These are phyloP conservation scores for Apis cerana DNA, from an alignment of 1,140 invertebrate species.

Conservation along the genomic window DNA sequence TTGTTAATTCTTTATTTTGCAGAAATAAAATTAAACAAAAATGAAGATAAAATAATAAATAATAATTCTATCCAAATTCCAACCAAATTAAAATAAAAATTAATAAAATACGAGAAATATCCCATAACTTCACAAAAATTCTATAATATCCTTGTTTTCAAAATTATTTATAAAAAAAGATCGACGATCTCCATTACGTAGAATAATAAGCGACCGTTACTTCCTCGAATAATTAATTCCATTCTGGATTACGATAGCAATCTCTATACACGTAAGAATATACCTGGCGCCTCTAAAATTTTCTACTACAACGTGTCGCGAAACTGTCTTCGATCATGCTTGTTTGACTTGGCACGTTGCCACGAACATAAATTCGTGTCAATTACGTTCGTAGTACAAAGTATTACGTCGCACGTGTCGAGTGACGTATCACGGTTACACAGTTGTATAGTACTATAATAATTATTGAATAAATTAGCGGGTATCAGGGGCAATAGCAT, in stretches of 20 bases:
- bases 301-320: background rate
- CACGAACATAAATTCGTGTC: slow-evolving; percentile 43
- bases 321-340: background rate
- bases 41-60: no score
- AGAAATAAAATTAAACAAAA: no score
- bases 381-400: slow-evolving; percentile 44
- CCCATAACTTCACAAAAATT: background rate
- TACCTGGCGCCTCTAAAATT: slow-evolving; percentile 27
- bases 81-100: no score
- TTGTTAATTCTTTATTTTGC: no score
- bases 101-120: no score
- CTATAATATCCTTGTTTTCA: background rate
- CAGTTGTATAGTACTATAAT: background rate
- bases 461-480: slow-evolving; percentile 39
- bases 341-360: slow-evolving; percentile 45
- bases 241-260: no score
- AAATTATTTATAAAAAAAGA: background rate
- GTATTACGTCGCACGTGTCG: slow-evolving; percentile 11
- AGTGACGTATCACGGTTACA: slow-evolving; percentile 14
- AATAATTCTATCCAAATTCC: no score
- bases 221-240: background rate
- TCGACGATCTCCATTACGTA: background rate
- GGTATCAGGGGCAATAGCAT: background rate
- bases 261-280: background rate
- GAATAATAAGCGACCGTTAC: background rate